Conservation (phyloP, 2,113 vertebrate genomes). For the Cranoglanis bouderius region DNA sequence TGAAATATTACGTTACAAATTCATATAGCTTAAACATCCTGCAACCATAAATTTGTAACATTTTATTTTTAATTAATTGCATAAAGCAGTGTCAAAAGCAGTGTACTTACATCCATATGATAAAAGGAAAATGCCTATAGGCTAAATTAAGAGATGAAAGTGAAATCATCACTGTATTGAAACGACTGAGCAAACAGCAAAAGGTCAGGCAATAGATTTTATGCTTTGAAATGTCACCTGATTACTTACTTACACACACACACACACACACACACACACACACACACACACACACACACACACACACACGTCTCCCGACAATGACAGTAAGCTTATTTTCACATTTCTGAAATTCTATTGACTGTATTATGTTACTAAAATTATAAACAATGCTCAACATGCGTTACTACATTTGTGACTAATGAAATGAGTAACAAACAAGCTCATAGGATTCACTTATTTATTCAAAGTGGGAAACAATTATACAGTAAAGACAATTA, state of each 20-base stretch:
- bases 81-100: neutral
- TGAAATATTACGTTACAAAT: neutral
- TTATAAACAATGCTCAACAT: no score
- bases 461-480: slow-evolving; percentile 45
- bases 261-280: no score
- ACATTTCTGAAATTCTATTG: neutral
- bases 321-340: neutral
- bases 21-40: neutral
- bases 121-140: slow-evolving; percentile 12
- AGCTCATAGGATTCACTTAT: slow-evolving; percentile 21
- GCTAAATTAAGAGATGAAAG: slow-evolving; percentile 67
- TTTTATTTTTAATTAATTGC: neutral
- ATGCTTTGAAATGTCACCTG: slow-evolving; percentile 69
- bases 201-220: slow-evolving; percentile 73
- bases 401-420: neutral
- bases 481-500: slow-evolving; percentile 30
- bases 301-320: neutral
- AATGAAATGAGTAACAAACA: neutral
- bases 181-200: slow-evolving; percentile 60
- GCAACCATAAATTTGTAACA: neutral
- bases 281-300: no score
- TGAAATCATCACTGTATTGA: slow-evolving; percentile 50
- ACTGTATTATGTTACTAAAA: neutral
- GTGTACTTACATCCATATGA: neutral
- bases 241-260: slow-evolving; percentile 56